Conservation (phyloP, 2,888 invertebrate genomes). For the Schrankia costaestrigalis region DNA sequence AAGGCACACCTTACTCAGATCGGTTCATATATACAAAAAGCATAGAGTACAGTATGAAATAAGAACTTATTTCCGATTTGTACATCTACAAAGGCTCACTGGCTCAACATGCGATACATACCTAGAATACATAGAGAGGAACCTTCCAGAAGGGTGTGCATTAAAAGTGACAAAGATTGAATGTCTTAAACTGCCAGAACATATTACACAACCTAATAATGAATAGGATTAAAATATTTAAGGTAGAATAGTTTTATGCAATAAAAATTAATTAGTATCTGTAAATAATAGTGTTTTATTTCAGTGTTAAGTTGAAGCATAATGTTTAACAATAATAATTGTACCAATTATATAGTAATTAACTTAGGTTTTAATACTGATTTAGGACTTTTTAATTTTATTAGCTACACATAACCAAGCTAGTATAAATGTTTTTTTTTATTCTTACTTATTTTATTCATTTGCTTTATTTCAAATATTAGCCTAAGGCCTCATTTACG, state of each 20-base stretch:
- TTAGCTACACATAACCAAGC: too few species aligned
- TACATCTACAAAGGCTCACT: constrained; percentile 92
- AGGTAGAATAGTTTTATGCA: constrained; percentile 44
- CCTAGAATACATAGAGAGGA: constrained; percentile 97
- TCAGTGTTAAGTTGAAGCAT: neutral
- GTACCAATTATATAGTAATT: neutral
- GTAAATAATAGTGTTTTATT: neutral
- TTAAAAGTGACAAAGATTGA: constrained; percentile 93
- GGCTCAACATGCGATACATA: constrained; percentile 97
- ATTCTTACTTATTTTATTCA: too few species aligned
- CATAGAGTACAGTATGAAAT: constrained; percentile 97
- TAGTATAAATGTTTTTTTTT: too few species aligned
- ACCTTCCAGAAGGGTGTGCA: constrained; percentile 98
- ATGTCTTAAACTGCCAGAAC: constrained; percentile 78
- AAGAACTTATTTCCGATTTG: constrained; percentile 93
- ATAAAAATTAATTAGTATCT: constrained; percentile 15
- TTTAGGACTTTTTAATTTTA: too few species aligned
- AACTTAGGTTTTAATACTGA: too few species aligned
- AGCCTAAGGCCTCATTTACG: too few species aligned
- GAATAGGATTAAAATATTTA: constrained; percentile 33
- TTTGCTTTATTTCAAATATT: too few species aligned
- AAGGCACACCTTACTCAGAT: constrained; percentile 90
- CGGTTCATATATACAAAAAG: constrained; percentile 95
- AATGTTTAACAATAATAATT: neutral
- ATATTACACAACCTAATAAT: constrained; percentile 69